Percentiles rank a stretch among this genome's conserved stretches.
Conservation (phyloP, 1,140 invertebrate genomes). For the Vanessa tameamea region DNA sequence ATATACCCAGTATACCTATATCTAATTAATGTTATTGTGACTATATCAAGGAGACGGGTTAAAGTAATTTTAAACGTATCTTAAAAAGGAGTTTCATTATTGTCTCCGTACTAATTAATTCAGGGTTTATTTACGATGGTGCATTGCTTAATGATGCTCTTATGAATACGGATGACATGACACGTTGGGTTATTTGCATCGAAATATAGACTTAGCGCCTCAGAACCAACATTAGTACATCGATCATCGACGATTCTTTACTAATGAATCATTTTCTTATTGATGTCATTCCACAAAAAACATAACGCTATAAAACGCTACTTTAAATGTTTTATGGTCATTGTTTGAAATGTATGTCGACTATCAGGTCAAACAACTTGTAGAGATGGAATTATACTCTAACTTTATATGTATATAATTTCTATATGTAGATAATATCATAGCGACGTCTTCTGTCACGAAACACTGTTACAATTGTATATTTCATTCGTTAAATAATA, state of each 20-base stretch:
- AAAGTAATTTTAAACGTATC: not conserved
- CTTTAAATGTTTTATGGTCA: no score
- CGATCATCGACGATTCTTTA: constrained; percentile 39
- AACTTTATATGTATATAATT: no score
- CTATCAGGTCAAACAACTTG: no score
- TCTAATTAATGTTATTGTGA: no score
- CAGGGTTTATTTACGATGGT: not conserved
- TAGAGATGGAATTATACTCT: no score
- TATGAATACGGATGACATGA: constrained; percentile 40
- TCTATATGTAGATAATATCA: no score
- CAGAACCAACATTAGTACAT: constrained; percentile 38
- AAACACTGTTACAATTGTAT: no score
- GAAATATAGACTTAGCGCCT: constrained; percentile 44
- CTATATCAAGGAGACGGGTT: no score
- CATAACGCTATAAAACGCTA: not conserved
- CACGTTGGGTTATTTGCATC: constrained; percentile 41
- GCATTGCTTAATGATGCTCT: constrained; percentile 19
- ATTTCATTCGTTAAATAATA: no score
- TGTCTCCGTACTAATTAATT: not conserved
- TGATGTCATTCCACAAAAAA: not conserved
- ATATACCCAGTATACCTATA: no score
- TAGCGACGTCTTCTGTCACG: no score
- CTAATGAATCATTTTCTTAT: constrained; percentile 42
- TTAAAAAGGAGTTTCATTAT: not conserved
- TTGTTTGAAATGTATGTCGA: no score